Percentiles rank a stretch among this genome's conserved stretches.
Evolutionary conservation across 2,797 vertebrate genomes (phyloP).

Genomic region (Podarcis lilfordi): DNA sequence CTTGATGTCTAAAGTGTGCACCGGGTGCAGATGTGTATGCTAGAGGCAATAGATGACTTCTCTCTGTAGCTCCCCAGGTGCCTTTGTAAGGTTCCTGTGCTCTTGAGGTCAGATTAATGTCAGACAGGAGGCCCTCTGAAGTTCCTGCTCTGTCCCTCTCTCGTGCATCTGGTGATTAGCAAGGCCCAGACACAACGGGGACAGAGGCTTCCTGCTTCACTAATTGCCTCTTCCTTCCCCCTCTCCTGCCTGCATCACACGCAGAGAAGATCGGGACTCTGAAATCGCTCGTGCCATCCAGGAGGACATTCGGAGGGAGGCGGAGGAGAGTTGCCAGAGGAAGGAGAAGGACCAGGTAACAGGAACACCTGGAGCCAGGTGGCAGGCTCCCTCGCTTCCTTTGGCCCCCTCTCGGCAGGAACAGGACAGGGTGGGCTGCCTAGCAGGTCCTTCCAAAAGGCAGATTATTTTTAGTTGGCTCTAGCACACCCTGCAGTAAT

Average conservation of each 20-base stretch:
- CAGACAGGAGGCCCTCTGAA: neutral
- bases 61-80: too few relatives aligned
- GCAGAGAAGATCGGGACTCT: slow-evolving; percentile 81
- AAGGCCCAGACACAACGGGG: neutral
- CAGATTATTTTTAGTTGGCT: neutral
- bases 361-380: neutral
- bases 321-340: slow-evolving; percentile 73
- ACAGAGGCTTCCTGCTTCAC: neutral
- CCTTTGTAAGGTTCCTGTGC: too few relatives aligned
- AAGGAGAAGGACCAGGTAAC: slow-evolving; percentile 78
- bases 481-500: neutral
- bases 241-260: neutral
- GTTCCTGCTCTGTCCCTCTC: too few relatives aligned
- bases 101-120: too few relatives aligned
- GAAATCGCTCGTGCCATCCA: slow-evolving; percentile 79
- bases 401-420: too few relatives aligned
- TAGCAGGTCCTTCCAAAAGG: neutral
- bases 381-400: too few relatives aligned
- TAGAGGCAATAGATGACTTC: too few relatives aligned
- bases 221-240: neutral
- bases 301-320: slow-evolving; percentile 78
- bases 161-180: accelerated
- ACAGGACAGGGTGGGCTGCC: too few relatives aligned
- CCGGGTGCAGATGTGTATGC: too few relatives aligned
- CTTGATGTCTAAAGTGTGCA: too few relatives aligned